Evolutionary conservation across 2,113 vertebrate species (phyloP), one percentile per base, ranked within the genome.

Genomic region (Seriola rivoliana): DNA sequence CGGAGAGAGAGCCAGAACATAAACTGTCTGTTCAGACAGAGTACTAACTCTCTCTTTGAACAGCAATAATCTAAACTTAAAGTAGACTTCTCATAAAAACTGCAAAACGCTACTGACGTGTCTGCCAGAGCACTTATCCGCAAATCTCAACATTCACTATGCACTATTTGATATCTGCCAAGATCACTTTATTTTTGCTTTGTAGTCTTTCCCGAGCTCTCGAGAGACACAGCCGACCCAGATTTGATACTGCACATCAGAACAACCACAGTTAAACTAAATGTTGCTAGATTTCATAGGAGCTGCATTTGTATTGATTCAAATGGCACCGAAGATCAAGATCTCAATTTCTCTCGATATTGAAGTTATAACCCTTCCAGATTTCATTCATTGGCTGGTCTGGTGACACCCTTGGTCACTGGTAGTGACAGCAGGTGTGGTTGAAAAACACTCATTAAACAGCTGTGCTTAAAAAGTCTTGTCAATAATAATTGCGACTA

Each of bases 211-310:
- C 62, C 25, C 21, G 19, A 69, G 77, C 46, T 80, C 80, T 63
- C 72, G 42, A 54, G 80, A 38, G 89, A 84, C 58, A 46, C 58
- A 75, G 79, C 62, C 36, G 81, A 87, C 81, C 73, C 73, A 78
- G 80, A 91, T 88, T 70, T 79, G 48, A 77, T 77, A 75, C 57
- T 12, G 17, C 64, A 80, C 87, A 90, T 83, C 71, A 87, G 80
- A 89, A 77, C 82, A 42, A 73, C 42, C 55, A 50, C 42, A 57
- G 62, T 23, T 80, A n/a, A 48, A 66, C 21, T 44, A 65, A 75
- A 80, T 34, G 48, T 52, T 60, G 66, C 68, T 29, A 14, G 29
- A 71, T 76, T 86, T 79, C 67, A 73, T 1, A 78, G 58, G 69
- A 58, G 44, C 48, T 21, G 38, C 38, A 54, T 48, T 83, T 59